Percentiles rank a stretch among this genome's conserved stretches.
These are phyloP conservation scores for Venustaconcha ellipsiformis DNA, from an alignment of 1,140 invertebrate genomes.

Conservation along the genomic window DNA sequence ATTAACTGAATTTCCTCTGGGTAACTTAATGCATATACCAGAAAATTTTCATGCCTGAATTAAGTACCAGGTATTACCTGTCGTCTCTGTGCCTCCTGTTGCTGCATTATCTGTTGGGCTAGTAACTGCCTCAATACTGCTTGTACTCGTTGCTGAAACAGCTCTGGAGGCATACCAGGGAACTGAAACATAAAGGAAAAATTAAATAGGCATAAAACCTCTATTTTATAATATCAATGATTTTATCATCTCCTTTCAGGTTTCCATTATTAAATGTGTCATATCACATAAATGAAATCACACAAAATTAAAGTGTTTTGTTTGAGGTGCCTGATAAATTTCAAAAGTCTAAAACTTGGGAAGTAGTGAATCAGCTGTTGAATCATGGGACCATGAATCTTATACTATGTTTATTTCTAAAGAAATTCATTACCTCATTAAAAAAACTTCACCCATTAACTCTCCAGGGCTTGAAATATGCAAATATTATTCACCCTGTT, in stretches of 20 bases:
- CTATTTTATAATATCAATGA: conserved; percentile 6
- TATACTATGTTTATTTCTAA: no score
- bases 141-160: conserved; percentile 46
- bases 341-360: not conserved
- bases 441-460: no score
- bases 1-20: no score
- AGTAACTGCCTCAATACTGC: conserved; percentile 43
- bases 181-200: conserved; percentile 35
- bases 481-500: no score
- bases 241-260: not conserved
- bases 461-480: no score
- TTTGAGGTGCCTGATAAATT: not conserved
- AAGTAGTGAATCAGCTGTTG: no score
- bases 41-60: no score
- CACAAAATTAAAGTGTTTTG: not conserved
- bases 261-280: not conserved
- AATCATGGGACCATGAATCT: no score
- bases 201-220: conserved; percentile 4
- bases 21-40: no score
- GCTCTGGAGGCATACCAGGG: conserved; percentile 43
- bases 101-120: conserved; percentile 48
- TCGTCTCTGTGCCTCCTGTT: conserved; percentile 44
- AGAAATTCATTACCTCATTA: no score
- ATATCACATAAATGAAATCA: not conserved
- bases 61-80: conserved; percentile 23